Percentiles rank a stretch among this genome's conserved stretches.
Evolutionary conservation across 2,113 vertebrate genomes (phyloP).

Genomic region (Istiophorus platypterus): DNA sequence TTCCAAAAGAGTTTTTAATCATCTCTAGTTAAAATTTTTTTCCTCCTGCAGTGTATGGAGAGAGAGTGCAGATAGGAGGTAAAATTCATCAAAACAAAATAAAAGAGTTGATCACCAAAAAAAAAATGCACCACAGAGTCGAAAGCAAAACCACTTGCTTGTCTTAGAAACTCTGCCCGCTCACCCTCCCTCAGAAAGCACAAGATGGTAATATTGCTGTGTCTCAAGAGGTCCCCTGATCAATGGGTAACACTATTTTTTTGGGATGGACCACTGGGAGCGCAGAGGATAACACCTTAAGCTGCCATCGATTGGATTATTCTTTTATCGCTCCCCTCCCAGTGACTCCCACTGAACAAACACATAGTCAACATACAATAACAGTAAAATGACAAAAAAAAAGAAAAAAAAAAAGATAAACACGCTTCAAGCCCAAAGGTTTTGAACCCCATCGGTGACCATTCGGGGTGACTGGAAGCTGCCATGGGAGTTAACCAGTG

Average conservation of each 20-base stretch:
- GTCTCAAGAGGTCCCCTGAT: conserved; percentile 81
- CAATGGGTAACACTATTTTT: conserved; percentile 72
- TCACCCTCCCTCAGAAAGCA: conserved; percentile 79
- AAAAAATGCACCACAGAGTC: conserved; percentile 85
- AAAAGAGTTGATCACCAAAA: conserved; percentile 83
- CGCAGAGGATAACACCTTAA: conserved; percentile 76
- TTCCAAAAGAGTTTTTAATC: conserved; percentile 30
- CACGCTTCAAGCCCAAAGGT: conserved; percentile 82
- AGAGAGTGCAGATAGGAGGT: conserved; percentile 82
- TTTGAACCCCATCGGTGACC: conserved; percentile 74
- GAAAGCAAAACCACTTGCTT: conserved; percentile 79
- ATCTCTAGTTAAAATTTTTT: conserved; percentile 28
- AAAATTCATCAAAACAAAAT: conserved; percentile 58
- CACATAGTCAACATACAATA: conserved; percentile 72
- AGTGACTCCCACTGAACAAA: conserved; percentile 77
- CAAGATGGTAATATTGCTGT: conserved; percentile 89
- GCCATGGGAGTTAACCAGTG: conserved; percentile 82
- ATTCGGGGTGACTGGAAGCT: conserved; percentile 77
- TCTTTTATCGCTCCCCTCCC: conserved; percentile 80
- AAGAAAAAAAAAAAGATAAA: conserved; percentile 53
- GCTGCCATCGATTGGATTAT: conserved; percentile 84
- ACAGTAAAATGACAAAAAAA: conserved; percentile 63
- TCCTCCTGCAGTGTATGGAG: conserved; percentile 78
- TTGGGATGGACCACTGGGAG: conserved; percentile 75
- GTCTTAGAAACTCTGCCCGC: conserved; percentile 62